Conservation (phyloP, 2,888 invertebrate genomes). For the Microctonus aethiopoides region DNA sequence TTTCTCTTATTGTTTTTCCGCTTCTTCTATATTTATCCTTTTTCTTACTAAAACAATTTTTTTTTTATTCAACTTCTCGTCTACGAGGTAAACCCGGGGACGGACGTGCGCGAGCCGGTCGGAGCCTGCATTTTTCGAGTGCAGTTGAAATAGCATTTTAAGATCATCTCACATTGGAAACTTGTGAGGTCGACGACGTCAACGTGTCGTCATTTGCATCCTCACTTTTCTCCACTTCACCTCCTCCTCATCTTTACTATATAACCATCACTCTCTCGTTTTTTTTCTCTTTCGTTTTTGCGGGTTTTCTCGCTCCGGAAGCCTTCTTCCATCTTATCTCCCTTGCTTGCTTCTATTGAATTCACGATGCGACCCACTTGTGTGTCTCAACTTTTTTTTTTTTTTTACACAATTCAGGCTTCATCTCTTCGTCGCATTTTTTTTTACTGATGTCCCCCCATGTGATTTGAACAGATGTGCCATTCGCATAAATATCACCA, state of each 20-base stretch:
- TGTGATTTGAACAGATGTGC: no score
- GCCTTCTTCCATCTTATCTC: constrained; percentile 9
- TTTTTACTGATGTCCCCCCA: background rate
- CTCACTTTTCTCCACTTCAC: constrained; percentile 2
- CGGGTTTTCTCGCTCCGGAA: background rate
- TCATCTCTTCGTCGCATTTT: background rate
- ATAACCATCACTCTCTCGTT: background rate
- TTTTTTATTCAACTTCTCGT: background rate
- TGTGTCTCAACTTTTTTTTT: background rate
- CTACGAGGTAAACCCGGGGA: constrained; percentile 9
- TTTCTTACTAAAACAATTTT: background rate
- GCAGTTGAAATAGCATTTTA: constrained; percentile 44
- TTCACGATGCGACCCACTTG: background rate
- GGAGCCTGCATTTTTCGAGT: constrained; percentile 34
- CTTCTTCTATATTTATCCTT: background rate
- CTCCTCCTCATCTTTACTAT: constrained; percentile 9
- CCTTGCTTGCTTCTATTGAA: constrained; percentile 4
- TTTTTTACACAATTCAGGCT: constrained; percentile 12
- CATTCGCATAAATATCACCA: no score
- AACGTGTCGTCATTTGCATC: constrained; percentile 7
- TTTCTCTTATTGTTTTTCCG: background rate
- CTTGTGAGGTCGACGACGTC: constrained; percentile 8
- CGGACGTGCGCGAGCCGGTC: constrained; percentile 13
- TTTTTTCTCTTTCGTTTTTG: background rate
- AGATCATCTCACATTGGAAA: constrained; percentile 23